Conservation (phyloP, 2,888 invertebrate species). For the Dolomedes plantarius region DNA sequence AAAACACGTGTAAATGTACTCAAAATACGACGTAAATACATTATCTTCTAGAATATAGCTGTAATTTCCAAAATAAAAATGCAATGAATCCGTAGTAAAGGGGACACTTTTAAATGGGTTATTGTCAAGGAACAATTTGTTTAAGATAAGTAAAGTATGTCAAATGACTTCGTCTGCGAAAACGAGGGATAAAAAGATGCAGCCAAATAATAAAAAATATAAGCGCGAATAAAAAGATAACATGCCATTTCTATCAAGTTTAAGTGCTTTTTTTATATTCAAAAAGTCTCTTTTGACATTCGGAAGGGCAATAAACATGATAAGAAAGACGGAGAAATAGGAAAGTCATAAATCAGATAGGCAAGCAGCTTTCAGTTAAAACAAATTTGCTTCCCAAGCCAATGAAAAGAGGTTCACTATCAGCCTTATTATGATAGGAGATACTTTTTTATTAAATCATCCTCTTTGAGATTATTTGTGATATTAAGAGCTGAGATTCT, state of each 20-base stretch:
- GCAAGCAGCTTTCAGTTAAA: background rate
- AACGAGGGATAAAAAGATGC: no score
- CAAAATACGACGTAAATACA: no score
- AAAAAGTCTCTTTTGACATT: background rate
- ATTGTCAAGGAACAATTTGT: no score
- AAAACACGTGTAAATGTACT: no score
- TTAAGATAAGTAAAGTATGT: no score
- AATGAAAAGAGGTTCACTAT: background rate
- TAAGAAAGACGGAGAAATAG: background rate
- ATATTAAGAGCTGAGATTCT: no score
- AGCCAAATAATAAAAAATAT: background rate
- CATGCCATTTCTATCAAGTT: background rate
- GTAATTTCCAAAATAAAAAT: no score
- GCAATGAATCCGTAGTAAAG: no score
- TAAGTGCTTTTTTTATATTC: background rate
- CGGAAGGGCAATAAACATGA: background rate
- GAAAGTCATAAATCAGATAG: background rate
- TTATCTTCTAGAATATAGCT: no score
- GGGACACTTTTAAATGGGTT: no score
- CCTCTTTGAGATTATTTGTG: background rate
- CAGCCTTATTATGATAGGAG: background rate
- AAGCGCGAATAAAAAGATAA: slow-evolving; percentile 1
- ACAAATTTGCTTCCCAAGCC: background rate
- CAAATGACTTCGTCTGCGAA: no score
- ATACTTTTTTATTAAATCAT: background rate